phyloP scores from a whole-genome alignment of 2,888 invertebrate species.

The Gonocerus acuteangulatus region DNA sequence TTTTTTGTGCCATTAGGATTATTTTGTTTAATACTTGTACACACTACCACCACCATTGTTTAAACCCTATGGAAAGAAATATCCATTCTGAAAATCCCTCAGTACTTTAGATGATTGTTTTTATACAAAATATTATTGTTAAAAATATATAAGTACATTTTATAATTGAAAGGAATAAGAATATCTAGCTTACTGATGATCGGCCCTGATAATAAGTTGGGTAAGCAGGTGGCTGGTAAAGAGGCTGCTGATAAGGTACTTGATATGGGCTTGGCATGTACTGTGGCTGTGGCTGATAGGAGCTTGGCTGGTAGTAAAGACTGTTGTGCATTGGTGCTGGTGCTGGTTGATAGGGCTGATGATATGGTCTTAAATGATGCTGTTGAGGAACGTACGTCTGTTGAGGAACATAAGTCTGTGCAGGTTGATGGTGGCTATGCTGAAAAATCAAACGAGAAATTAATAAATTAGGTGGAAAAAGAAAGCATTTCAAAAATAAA shows the following conservation, averaged over 20 bases:
- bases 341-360: conserved; percentile 24
- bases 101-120: too few relatives aligned
- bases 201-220: conserved; percentile 35
- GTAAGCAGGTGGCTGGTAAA: conserved; percentile 15
- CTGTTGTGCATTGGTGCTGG: conserved; percentile 17
- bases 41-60: too few relatives aligned
- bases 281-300: conserved; percentile 38
- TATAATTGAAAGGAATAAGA: too few relatives aligned
- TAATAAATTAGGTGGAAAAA: not conserved
- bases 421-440: conserved; percentile 41
- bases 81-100: too few relatives aligned
- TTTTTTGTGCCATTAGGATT: too few relatives aligned
- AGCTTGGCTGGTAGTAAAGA: conserved; percentile 7
- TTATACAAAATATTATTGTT: too few relatives aligned
- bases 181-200: conserved; percentile 51
- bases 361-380: conserved; percentile 13
- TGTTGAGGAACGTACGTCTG: conserved; percentile 13
- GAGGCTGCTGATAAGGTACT: conserved; percentile 24
- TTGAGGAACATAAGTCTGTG: not conserved
- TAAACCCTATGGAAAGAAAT: too few relatives aligned
- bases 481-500: too few relatives aligned
- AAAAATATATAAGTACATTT: too few relatives aligned
- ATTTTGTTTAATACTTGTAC: too few relatives aligned
- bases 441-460: conserved; percentile 48
- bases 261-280: conserved; percentile 40